Conservation (phyloP, 2,888 invertebrate species). For the Polyommatus icarus region DNA sequence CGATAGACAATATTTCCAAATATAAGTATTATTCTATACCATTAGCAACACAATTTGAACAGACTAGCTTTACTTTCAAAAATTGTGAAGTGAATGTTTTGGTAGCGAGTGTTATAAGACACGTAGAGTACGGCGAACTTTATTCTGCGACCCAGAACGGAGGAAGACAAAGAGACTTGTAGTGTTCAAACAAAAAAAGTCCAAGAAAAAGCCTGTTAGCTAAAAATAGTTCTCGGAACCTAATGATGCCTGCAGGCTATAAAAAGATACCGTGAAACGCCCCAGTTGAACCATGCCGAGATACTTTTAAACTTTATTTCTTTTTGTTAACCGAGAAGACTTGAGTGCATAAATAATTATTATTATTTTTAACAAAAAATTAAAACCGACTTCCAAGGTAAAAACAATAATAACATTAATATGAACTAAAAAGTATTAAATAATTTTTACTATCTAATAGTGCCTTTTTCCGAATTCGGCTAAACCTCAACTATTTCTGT, state of each 20-base stretch:
- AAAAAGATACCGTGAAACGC: conserved; percentile 30
- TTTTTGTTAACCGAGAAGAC: conserved; percentile 13
- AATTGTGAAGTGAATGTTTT: neutral
- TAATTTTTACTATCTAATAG: too few species aligned
- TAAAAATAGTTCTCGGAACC: conserved; percentile 33
- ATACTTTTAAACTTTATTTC: conserved; percentile 29
- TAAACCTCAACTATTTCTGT: too few species aligned
- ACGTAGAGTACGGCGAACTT: neutral
- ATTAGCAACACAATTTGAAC: too few species aligned
- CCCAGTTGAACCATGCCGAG: conserved; percentile 26
- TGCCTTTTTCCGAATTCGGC: too few species aligned
- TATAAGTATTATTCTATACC: too few species aligned
- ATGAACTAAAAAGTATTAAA: too few species aligned
- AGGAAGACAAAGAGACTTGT: conserved; percentile 24
- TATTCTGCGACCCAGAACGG: conserved; percentile 29
- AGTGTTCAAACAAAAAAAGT: conserved; percentile 32
- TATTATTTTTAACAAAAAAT: too few species aligned
- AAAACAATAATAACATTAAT: too few species aligned
- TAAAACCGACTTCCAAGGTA: too few species aligned
- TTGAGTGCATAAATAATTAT: conserved; percentile 6
- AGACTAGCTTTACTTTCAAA: too few species aligned
- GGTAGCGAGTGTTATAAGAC: neutral
- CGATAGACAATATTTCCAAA: too few species aligned
- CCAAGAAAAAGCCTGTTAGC: conserved; percentile 33
- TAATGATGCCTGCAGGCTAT: conserved; percentile 34